Evolutionary conservation across 2,797 vertebrate species (phyloP).

Genomic region (Syndactyla subalaris): DNA sequence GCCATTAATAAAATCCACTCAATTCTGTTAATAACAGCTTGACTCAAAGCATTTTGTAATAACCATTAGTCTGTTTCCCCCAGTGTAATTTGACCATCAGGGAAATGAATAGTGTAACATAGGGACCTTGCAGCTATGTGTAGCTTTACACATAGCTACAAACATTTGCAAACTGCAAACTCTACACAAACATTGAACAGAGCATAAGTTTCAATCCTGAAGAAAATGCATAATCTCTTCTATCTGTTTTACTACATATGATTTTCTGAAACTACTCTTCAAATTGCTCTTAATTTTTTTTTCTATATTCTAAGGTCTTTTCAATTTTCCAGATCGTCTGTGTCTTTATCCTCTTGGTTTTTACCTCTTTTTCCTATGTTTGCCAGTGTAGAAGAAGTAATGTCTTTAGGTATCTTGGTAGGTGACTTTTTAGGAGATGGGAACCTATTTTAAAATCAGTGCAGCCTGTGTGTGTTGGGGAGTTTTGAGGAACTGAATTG

Average conservation of each 20-base stretch:
- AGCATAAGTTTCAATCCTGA: not conserved
- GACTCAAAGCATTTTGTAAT: not conserved
- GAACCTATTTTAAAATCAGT: not conserved
- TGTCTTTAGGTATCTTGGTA: not conserved
- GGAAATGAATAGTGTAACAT: not conserved
- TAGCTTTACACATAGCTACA: not conserved
- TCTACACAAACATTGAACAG: not conserved
- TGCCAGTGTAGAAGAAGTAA: not conserved
- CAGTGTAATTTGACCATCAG: accelerated
- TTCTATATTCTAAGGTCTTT: not conserved
- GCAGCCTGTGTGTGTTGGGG: not conserved
- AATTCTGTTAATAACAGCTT: not conserved
- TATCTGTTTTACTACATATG: not conserved
- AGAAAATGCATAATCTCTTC: not conserved
- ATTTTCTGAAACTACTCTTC: not conserved
- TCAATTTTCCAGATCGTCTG: not conserved
- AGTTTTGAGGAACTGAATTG: not conserved
- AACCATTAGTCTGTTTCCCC: not conserved
- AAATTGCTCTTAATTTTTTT: not conserved
- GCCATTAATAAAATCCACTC: not conserved
- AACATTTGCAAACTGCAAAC: not conserved
- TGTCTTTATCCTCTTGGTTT: not conserved
- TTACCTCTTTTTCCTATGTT: not conserved
- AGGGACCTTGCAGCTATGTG: not conserved
- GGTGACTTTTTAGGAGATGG: not conserved